Percentiles rank a stretch among this genome's conserved stretches.
These are phyloP conservation scores for Onychomys arenicola DNA, from an alignment of 2,797 vertebrate species.

Conservation along the genomic window DNA sequence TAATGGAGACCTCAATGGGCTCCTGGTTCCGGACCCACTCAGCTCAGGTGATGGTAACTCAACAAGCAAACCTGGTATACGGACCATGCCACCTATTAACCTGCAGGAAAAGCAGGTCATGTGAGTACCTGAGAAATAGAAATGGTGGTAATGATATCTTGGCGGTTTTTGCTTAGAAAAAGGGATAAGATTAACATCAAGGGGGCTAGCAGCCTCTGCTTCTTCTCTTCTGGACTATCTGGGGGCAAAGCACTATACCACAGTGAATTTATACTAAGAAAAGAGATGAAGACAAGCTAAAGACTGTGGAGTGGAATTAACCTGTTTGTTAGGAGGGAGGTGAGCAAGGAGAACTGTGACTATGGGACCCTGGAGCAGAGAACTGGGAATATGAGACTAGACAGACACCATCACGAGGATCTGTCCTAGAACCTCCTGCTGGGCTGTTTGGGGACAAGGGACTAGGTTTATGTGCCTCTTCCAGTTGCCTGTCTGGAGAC, in stretches of 20 bases:
- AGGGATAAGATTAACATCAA: background rate
- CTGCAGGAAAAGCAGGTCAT: slow-evolving; percentile 95
- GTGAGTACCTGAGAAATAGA: slow-evolving; percentile 88
- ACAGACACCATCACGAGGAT: background rate
- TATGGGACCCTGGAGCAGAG: slow-evolving; percentile 23
- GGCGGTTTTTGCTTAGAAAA: background rate
- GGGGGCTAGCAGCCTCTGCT: background rate
- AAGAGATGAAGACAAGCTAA: slow-evolving; percentile 22
- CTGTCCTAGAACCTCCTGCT: background rate
- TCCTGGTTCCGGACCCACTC: slow-evolving; percentile 93
- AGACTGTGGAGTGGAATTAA: slow-evolving; percentile 12
- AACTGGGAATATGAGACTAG: background rate
- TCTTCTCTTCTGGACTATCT: background rate
- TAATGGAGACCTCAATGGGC: slow-evolving; percentile 97
- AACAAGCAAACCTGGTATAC: slow-evolving; percentile 89
- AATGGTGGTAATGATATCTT: slow-evolving; percentile 18
- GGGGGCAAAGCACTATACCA: background rate
- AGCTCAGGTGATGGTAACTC: slow-evolving; percentile 88
- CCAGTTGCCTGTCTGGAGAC: slow-evolving; percentile 95
- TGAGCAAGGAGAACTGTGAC: background rate
- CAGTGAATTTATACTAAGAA: background rate
- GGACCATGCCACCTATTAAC: slow-evolving; percentile 89
- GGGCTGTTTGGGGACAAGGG: slow-evolving; percentile 33
- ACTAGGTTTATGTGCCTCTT: background rate
- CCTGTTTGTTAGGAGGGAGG: slow-evolving; percentile 37